Conservation (phyloP, 2,888 invertebrate genomes). For the Augochlorella aurata region DNA sequence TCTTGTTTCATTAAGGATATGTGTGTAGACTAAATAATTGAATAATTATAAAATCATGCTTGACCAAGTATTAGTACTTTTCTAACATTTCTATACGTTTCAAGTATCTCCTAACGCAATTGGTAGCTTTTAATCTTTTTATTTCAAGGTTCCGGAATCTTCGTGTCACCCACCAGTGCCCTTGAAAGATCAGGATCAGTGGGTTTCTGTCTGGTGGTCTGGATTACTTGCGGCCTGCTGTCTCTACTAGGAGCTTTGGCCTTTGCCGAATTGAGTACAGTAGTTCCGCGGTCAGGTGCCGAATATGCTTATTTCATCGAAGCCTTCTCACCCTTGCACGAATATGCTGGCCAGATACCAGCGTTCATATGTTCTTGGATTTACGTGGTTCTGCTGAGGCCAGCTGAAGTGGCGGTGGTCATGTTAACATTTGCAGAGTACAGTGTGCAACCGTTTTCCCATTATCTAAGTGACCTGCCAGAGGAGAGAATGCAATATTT, state of each 20-base stretch:
- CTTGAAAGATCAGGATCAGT: conserved; percentile 90
- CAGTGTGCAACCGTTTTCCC: conserved; percentile 86
- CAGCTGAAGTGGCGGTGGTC: conserved; percentile 90
- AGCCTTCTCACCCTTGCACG: conserved; percentile 87
- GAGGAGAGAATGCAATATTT: conserved; percentile 80
- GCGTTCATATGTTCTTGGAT: conserved; percentile 91
- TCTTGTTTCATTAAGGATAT: not conserved
- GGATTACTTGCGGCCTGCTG: conserved; percentile 90
- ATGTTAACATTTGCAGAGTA: conserved; percentile 90
- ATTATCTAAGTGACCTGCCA: conserved; percentile 80
- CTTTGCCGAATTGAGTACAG: conserved; percentile 91
- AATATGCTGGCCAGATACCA: conserved; percentile 88
- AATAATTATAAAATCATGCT: not conserved
- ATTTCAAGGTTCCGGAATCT: conserved; percentile 89
- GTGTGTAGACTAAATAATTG: not conserved
- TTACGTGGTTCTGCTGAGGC: conserved; percentile 88
- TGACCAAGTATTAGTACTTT: not conserved
- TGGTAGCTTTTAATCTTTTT: conserved; percentile 3
- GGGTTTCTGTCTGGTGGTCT: conserved; percentile 89
- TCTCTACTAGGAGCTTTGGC: conserved; percentile 91
- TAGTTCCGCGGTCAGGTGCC: conserved; percentile 90
- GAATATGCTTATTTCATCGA: conserved; percentile 91
- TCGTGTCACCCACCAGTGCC: conserved; percentile 91
- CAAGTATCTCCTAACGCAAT: not conserved
- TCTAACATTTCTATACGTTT: not conserved